Percentiles rank a stretch among this genome's conserved stretches.
phyloP scores from a whole-genome alignment of 2,797 vertebrate genomes.

The Margarornis squamiger region DNA sequence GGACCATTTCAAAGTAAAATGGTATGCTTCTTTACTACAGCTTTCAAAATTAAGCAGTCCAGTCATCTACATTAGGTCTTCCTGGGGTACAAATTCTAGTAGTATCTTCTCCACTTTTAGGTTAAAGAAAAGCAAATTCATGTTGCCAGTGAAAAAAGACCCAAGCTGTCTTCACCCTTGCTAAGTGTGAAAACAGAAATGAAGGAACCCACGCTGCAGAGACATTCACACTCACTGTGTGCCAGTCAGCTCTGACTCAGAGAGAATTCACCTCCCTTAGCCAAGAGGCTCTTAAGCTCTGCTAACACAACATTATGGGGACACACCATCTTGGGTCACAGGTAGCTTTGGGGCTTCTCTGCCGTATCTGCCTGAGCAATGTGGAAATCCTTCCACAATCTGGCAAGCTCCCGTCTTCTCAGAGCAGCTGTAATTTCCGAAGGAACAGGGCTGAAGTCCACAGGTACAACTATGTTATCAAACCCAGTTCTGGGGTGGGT shows the following conservation, averaged over 20 bases:
- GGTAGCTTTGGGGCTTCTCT: background rate
- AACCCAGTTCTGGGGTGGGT: rapidly evolving
- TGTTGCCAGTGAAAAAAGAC: background rate
- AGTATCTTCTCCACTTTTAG: background rate
- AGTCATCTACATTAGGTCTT: background rate
- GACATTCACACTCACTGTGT: background rate
- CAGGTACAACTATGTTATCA: background rate
- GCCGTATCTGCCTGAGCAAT: background rate
- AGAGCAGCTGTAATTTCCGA: background rate
- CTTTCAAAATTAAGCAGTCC: background rate
- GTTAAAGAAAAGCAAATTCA: background rate
- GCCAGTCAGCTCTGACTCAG: background rate
- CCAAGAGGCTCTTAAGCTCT: background rate
- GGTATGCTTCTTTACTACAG: background rate
- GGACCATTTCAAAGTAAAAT: background rate
- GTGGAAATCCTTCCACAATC: background rate
- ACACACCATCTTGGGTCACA: background rate
- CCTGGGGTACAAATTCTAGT: background rate
- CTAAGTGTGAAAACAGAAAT: background rate
- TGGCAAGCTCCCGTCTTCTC: background rate
- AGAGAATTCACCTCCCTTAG: background rate
- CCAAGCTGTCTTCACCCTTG: background rate
- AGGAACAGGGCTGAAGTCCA: background rate
- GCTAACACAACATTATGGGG: background rate
- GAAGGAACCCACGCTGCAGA: background rate